Conservation (phyloP, 2,888 invertebrate species). For the Syrphus vitripennis region DNA sequence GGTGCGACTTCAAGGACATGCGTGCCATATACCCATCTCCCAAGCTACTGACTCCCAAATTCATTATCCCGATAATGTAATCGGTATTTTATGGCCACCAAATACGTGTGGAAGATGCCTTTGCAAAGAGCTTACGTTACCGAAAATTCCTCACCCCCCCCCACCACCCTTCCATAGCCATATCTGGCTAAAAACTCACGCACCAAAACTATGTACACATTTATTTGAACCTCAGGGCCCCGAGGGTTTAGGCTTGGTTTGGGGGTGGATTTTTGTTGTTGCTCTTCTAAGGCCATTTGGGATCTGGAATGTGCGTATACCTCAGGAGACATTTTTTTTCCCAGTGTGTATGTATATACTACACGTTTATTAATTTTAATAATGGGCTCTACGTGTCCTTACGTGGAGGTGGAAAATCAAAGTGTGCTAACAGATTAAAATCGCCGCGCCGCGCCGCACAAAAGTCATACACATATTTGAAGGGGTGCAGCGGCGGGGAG, state of each 20-base stretch:
- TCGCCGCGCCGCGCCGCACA: slow-evolving; percentile 37
- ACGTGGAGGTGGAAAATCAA: slow-evolving; percentile 44
- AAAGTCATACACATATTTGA: not conserved
- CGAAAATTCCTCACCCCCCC: too few species aligned
- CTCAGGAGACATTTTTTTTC: slow-evolving; percentile 1
- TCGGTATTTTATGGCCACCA: slow-evolving; percentile 69
- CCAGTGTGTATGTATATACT: not conserved
- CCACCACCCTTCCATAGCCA: too few species aligned
- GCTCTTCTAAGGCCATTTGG: slow-evolving; percentile 5
- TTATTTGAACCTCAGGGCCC: slow-evolving; percentile 15
- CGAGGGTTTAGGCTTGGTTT: not conserved
- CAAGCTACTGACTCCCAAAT: slow-evolving; percentile 48
- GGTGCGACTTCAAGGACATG: slow-evolving; percentile 61
- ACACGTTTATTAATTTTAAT: slow-evolving; percentile 66
- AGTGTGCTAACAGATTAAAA: slow-evolving; percentile 68
- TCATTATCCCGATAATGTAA: slow-evolving; percentile 71
- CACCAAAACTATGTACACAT: slow-evolving; percentile 40
- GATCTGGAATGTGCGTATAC: slow-evolving; percentile 17
- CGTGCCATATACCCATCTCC: slow-evolving; percentile 34
- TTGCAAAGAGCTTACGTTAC: slow-evolving; percentile 41
- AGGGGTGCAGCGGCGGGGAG: not conserved
- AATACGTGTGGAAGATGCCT: slow-evolving; percentile 66
- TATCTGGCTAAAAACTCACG: slow-evolving; percentile 37
- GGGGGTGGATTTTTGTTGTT: not conserved
- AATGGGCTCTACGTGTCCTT: slow-evolving; percentile 61